phyloP scores from a whole-genome alignment of 2,888 invertebrate species.

The Boloria selene region DNA sequence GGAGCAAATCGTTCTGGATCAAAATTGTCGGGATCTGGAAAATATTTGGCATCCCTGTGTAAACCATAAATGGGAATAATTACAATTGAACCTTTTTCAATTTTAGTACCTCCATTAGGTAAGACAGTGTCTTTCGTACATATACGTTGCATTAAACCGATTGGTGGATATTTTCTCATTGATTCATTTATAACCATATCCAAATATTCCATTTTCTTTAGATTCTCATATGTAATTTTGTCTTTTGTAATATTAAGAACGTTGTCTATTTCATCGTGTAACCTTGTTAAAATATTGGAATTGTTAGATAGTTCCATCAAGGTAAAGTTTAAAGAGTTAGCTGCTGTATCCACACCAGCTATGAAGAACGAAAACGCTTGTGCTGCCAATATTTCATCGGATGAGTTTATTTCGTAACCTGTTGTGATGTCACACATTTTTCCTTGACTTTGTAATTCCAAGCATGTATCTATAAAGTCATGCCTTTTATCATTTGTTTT shows the following conservation, averaged over 20 bases:
- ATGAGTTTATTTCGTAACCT: conserved; percentile 54
- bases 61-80: conserved; percentile 55
- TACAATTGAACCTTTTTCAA: conserved; percentile 50
- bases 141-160: conserved; percentile 55
- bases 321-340: conserved; percentile 63
- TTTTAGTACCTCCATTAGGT: conserved; percentile 50
- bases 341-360: conserved; percentile 72
- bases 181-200: conserved; percentile 65
- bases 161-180: conserved; percentile 60
- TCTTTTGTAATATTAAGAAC: conserved; percentile 48
- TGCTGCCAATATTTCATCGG: conserved; percentile 62
- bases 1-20: conserved; percentile 71
- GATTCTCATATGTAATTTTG: conserved; percentile 50
- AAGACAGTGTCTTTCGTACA: conserved; percentile 55
- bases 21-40: conserved; percentile 62
- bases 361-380: conserved; percentile 72
- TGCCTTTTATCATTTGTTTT: conserved; percentile 44
- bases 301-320: conserved; percentile 63
- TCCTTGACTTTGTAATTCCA: conserved; percentile 60
- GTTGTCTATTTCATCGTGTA: conserved; percentile 65
- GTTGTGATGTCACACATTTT: conserved; percentile 53
- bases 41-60: conserved; percentile 63
- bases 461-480: conserved; percentile 63
- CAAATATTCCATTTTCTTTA: conserved; percentile 62
- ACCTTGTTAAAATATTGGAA: conserved; percentile 54